A percentile compares a stretch with the other conserved stretches of the same genome.
Conservation (phyloP, 2,888 invertebrate genomes). For the Caenorhabditis plicata region DNA sequence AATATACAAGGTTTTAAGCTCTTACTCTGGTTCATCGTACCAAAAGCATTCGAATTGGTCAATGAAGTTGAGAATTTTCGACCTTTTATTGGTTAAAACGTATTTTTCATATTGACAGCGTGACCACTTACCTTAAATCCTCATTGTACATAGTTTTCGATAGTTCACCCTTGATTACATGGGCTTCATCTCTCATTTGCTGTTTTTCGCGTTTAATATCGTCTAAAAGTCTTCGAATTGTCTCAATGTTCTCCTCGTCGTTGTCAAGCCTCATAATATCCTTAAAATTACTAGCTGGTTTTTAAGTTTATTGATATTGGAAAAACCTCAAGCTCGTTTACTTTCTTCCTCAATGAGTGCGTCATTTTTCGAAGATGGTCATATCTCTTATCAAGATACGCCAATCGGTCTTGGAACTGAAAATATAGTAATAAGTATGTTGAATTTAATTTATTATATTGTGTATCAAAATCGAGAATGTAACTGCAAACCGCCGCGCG, state of each 20-base stretch:
- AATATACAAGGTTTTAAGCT: too few species aligned
- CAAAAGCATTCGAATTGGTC: conserved; percentile 45
- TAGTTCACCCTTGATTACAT: conserved; percentile 43
- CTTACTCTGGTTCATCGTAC: conserved; percentile 45
- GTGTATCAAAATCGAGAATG: too few species aligned
- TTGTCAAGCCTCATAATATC: conserved; percentile 45
- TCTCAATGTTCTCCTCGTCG: conserved; percentile 42
- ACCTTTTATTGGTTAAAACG: conserved; percentile 27
- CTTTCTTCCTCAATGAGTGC: conserved; percentile 38
- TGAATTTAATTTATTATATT: too few species aligned
- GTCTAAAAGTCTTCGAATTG: conserved; percentile 35
- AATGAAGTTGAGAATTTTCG: conserved; percentile 49
- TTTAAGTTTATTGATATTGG: neutral
- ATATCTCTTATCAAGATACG: conserved; percentile 44
- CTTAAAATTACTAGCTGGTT: conserved; percentile 5
- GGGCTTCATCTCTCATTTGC: conserved; percentile 40
- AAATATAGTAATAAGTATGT: conserved; percentile 7
- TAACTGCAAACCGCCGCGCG: too few species aligned
- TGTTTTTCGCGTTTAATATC: conserved; percentile 43
- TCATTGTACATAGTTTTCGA: conserved; percentile 47
- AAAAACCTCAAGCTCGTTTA: conserved; percentile 41
- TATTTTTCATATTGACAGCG: neutral
- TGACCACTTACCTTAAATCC: conserved; percentile 38
- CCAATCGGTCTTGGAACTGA: conserved; percentile 44
- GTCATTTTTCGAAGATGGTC: conserved; percentile 43